Base-by-base conservation (phyloP, 2,888 invertebrate genomes). In the Hoplodrina ambigua region DNA sequence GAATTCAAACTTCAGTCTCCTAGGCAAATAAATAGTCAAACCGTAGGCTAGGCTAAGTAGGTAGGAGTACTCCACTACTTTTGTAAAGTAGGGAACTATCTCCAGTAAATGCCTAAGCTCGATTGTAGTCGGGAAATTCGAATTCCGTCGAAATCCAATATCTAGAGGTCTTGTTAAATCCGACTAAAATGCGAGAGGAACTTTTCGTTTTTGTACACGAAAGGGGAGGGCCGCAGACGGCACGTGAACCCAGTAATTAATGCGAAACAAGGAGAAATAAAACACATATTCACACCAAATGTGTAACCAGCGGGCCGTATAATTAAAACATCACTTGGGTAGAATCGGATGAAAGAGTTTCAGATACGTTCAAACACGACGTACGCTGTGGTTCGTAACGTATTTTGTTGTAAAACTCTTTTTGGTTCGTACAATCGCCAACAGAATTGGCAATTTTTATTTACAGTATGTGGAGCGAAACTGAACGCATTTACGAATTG, bases 241-340 rank as follows among this genome's bases (percentile, higher is more conserved):
- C 82, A 85, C 86, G 85, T 85, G 86, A 86, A 85, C 84, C 85
- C 85, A 77, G 90, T 92, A 93, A 93, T 93, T 92, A 92, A 91
- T 92, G 91, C 87, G 87, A 91, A 91, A 92, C 92, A 93, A 89
- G 89, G 84, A 87, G 90, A 91, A 92, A 92, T 91, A 92, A 90
- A 91, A 90, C 84, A 88, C 87, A 89, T 86, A 89, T 89, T 87
- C 86, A 87, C 87, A 83, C 85, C 75, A 85, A 88, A 88, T 89
- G 87, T 87, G 88, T 86, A 88, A 78, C 87, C 87, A 83, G 81
- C 87, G 86, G 85, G 69, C 84, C 90, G 92, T 88, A 85, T 92
- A 91, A 92, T 93, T 92, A 92, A 92, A 91, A 91, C 91, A 92
- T 90, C 90, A 89, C 86, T 86, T 83, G 78, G 79, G 84, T 80